These are phyloP conservation scores for Aptenodytes forsteri DNA, from an alignment of 2,113 vertebrate genomes.

Conservation along the genomic window DNA sequence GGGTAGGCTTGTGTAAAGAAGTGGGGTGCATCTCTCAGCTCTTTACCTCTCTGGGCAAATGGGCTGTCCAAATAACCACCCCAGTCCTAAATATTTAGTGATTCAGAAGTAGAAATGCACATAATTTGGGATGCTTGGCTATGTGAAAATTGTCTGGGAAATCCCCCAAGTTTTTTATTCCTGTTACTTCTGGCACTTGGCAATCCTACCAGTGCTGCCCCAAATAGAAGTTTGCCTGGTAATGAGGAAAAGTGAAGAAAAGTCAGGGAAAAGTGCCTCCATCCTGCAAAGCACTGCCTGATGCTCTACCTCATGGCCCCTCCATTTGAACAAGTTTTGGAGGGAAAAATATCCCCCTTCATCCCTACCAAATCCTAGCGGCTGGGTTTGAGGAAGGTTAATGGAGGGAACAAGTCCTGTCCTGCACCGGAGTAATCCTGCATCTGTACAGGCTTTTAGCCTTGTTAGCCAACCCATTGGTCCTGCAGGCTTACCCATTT, in stretches of 20 bases:
- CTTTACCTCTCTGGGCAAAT: not conserved
- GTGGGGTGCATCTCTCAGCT: not conserved
- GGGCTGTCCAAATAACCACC: not conserved
- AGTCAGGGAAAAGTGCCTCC: not conserved
- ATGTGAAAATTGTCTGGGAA: conserved; percentile 21
- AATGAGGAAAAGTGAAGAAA: not conserved
- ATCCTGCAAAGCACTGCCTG: not conserved
- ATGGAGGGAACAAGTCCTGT: conserved; percentile 8
- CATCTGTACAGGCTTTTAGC: not conserved
- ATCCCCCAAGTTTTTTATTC: conserved; percentile 3
- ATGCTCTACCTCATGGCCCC: not conserved
- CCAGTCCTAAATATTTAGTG: not conserved
- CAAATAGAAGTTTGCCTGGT: accelerated
- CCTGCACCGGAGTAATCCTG: not conserved
- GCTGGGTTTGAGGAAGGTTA: not conserved
- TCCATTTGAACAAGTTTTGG: not conserved
- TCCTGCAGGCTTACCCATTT: not conserved
- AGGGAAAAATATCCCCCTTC: not conserved
- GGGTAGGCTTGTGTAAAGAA: not conserved
- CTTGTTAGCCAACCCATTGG: not conserved
- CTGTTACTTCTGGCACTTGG: conserved; percentile 11
- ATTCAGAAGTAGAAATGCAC: not conserved
- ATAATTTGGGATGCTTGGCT: not conserved
- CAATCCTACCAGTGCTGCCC: not conserved
- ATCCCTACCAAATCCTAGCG: not conserved